These are phyloP conservation scores for Brachypterus glaber DNA, from an alignment of 2,888 invertebrate species.

Conservation along the genomic window DNA sequence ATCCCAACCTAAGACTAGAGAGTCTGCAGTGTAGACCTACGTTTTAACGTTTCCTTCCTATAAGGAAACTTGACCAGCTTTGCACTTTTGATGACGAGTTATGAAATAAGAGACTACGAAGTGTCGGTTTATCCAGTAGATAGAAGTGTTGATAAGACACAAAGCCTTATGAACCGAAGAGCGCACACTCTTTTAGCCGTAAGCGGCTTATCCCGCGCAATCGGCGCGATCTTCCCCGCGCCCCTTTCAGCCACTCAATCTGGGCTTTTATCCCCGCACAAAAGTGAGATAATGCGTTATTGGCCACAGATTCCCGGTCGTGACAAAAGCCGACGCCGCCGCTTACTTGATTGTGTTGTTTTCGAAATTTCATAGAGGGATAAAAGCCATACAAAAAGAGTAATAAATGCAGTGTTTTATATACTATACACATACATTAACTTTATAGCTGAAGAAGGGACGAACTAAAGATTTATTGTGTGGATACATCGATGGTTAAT, in stretches of 20 bases:
- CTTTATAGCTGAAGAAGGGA: slow-evolving; percentile 6
- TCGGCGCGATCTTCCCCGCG: slow-evolving; percentile 15
- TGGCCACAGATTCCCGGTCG: slow-evolving; percentile 14
- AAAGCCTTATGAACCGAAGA: slow-evolving; percentile 9
- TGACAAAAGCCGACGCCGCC: slow-evolving; percentile 20
- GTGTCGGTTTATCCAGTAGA: slow-evolving; percentile 17
- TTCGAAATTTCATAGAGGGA: slow-evolving; percentile 23
- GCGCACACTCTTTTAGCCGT: background rate
- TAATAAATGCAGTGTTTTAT: slow-evolving; percentile 14
- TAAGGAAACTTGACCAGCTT: too few species aligned
- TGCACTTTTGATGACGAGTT: too few species aligned
- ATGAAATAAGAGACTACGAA: too few species aligned
- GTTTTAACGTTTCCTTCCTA: too few species aligned
- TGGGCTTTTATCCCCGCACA: slow-evolving; percentile 32
- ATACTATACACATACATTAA: slow-evolving; percentile 9
- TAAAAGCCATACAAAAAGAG: slow-evolving; percentile 15
- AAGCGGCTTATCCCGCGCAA: slow-evolving; percentile 26
- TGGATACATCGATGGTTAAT: too few species aligned
- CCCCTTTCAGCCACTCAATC: slow-evolving; percentile 21
- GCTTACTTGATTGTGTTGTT: slow-evolving; percentile 25
- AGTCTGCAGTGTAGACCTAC: too few species aligned
- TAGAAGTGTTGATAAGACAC: slow-evolving; percentile 19
- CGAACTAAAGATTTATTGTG: too few species aligned
- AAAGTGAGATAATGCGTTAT: slow-evolving; percentile 38
- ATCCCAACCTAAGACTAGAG: too few species aligned